Conservation (phyloP, 2,888 invertebrate species). For the Nephrocerus scutellatus region DNA sequence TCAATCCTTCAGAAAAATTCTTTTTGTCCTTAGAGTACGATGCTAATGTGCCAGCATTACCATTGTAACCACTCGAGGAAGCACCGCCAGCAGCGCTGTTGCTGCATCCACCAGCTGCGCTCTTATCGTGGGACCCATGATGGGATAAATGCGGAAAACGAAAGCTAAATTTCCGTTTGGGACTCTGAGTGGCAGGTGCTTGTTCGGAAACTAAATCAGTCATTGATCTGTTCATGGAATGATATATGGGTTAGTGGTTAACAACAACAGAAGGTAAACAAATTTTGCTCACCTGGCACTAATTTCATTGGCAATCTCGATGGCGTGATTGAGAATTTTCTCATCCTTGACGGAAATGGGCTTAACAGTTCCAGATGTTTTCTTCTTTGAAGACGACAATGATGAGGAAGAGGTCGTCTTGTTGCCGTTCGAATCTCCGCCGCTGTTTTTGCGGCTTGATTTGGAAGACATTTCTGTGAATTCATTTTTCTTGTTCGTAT, state of each 20-base stretch:
- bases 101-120: constrained; percentile 19
- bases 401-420: constrained; percentile 21
- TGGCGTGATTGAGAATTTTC: constrained; percentile 84
- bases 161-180: constrained; percentile 71
- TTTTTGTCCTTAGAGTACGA: constrained; percentile 51
- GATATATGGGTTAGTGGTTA: background rate
- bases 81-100: constrained; percentile 18
- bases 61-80: constrained; percentile 27
- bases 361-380: constrained; percentile 59
- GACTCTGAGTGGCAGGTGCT: constrained; percentile 56
- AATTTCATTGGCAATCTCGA: constrained; percentile 87
- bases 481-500: constrained; percentile 65
- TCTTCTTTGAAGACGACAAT: constrained; percentile 36
- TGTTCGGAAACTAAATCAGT: constrained; percentile 53
- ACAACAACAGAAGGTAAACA: background rate
- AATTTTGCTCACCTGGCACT: constrained; percentile 58
- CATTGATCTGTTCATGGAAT: constrained; percentile 51
- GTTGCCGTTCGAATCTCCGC: constrained; percentile 6
- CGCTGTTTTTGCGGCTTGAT: constrained; percentile 33
- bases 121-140: constrained; percentile 32
- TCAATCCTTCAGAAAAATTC: constrained; percentile 85
- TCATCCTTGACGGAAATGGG: constrained; percentile 91
- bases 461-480: constrained; percentile 57
- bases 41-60: constrained; percentile 46
- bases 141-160: constrained; percentile 55